Conservation (phyloP, 2,888 invertebrate species). For the Spialia ferax region DNA sequence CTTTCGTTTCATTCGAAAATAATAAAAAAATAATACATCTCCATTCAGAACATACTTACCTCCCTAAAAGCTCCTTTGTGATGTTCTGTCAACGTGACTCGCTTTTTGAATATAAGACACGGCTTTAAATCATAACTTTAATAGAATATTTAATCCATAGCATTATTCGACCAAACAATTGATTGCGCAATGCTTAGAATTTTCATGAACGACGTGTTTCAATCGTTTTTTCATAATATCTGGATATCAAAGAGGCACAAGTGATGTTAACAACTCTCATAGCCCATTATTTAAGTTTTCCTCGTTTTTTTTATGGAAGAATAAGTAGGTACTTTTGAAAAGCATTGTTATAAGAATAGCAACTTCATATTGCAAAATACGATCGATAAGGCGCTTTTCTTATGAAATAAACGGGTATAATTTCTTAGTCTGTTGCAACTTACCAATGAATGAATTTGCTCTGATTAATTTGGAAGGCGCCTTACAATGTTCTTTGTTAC, state of each 20-base stretch:
- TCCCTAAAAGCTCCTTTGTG: constrained; percentile 38
- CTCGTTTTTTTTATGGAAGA: too few species aligned
- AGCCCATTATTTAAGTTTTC: neutral
- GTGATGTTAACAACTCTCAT: neutral
- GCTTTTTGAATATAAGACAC: constrained; percentile 34
- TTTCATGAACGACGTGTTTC: constrained; percentile 2
- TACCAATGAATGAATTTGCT: constrained; percentile 1
- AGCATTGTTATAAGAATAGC: neutral
- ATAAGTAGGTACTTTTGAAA: neutral
- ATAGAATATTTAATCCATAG: constrained; percentile 13
- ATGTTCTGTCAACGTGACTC: constrained; percentile 36
- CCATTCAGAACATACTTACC: constrained; percentile 27
- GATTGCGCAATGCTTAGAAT: constrained; percentile 3
- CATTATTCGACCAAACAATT: constrained; percentile 12
- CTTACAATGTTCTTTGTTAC: neutral
- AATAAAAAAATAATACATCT: constrained; percentile 44
- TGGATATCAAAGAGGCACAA: neutral
- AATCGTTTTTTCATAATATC: constrained; percentile 4
- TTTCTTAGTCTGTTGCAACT: neutral
- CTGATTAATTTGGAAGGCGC: neutral
- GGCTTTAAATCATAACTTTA: constrained; percentile 30
- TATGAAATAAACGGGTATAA: neutral
- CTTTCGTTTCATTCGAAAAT: constrained; percentile 52
- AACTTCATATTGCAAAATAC: too few species aligned
- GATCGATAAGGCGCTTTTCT: neutral